A percentile compares a stretch with the other conserved stretches of the same genome.
Conservation (phyloP, 2,113 vertebrate species). For the Sisor rabdophorus region DNA sequence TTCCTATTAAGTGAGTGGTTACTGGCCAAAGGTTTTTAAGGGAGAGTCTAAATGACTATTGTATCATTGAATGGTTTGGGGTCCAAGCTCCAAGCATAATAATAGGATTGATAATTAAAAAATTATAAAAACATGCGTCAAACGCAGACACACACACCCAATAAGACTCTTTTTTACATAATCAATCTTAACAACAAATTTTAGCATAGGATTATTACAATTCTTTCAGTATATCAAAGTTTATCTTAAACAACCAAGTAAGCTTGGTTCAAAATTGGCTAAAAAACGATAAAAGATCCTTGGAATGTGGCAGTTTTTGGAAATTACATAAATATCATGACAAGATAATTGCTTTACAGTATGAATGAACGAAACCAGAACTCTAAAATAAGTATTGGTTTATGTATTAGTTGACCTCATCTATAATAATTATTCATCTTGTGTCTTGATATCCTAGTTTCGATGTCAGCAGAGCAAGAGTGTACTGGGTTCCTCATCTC, state of each 20-base stretch:
- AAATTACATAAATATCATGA: background rate
- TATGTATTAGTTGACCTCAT: slow-evolving; percentile 13
- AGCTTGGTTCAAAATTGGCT: too few relatives aligned
- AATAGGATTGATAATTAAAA: background rate
- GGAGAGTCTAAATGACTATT: background rate
- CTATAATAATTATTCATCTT: slow-evolving; percentile 14
- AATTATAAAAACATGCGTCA: background rate
- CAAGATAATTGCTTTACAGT: slow-evolving; percentile 14
- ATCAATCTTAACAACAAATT: too few relatives aligned
- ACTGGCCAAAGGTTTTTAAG: background rate
- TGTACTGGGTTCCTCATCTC: slow-evolving; percentile 19
- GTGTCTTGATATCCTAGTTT: slow-evolving; percentile 34
- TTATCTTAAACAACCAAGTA: too few relatives aligned
- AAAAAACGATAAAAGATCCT: too few relatives aligned
- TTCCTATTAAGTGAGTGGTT: background rate
- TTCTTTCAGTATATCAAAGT: too few relatives aligned
- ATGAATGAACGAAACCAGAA: background rate
- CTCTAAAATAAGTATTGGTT: slow-evolving; percentile 23
- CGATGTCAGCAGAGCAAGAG: slow-evolving; percentile 28
- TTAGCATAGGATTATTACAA: too few relatives aligned
- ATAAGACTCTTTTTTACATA: too few relatives aligned
- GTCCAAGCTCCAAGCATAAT: background rate
- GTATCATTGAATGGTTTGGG: background rate
- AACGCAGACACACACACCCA: too few relatives aligned
- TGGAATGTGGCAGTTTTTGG: background rate